phyloP scores from a whole-genome alignment of 2,888 invertebrate genomes.

The Pyrrhosoma nymphula region DNA sequence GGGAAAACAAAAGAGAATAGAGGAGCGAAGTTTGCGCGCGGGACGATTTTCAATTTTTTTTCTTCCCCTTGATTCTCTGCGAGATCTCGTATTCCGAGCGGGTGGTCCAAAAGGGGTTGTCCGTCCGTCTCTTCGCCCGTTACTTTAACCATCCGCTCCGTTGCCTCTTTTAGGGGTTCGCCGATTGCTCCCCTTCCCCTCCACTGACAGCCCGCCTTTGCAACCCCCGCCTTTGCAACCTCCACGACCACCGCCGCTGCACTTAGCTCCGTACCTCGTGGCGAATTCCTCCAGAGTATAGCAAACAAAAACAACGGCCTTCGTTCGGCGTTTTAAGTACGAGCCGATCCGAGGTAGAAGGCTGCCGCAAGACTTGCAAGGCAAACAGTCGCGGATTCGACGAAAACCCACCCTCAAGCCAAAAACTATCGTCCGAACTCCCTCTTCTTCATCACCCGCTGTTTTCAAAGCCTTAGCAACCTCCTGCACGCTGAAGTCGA shows the following conservation, averaged over 20 bases:
- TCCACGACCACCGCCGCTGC: neutral
- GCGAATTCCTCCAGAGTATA: slow-evolving; percentile 37
- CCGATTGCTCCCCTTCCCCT: neutral
- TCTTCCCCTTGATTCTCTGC: slow-evolving; percentile 49
- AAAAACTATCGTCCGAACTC: neutral
- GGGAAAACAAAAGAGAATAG: slow-evolving; percentile 52
- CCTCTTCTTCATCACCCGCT: neutral
- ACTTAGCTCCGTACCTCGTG: neutral
- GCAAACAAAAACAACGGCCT: slow-evolving; percentile 53
- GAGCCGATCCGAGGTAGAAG: slow-evolving; percentile 14
- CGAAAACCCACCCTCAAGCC: neutral
- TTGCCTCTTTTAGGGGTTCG: neutral
- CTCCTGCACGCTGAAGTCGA: neutral
- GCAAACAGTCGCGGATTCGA: slow-evolving; percentile 44
- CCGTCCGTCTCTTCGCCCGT: neutral
- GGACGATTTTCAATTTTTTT: slow-evolving; percentile 60
- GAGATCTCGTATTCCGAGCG: slow-evolving; percentile 15
- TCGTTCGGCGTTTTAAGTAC: slow-evolving; percentile 44
- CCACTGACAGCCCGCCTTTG: neutral
- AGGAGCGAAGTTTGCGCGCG: slow-evolving; percentile 41
- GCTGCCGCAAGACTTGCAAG: slow-evolving; percentile 50
- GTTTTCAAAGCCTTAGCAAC: neutral
- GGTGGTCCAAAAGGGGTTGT: neutral
- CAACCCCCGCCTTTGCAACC: neutral
- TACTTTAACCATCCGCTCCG: neutral